These are phyloP conservation scores for Scaptomyza graminum DNA, from an alignment of 1,140 invertebrate genomes.

Conservation along the genomic window DNA sequence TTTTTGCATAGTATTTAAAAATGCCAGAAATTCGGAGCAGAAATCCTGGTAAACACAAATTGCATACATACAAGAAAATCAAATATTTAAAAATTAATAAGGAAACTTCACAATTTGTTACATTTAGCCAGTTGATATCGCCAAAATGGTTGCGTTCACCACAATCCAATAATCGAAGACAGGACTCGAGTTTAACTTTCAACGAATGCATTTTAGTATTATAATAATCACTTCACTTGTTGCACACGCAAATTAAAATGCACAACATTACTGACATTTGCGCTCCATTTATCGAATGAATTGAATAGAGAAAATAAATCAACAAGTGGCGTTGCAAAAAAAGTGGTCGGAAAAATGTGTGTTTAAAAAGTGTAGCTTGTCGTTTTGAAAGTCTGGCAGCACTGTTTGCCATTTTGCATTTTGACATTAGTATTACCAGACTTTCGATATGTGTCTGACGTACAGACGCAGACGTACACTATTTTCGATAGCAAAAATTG, in stretches of 20 bases:
- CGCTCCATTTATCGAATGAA: no score
- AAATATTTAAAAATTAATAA: no score
- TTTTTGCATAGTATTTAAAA: constrained; percentile 54
- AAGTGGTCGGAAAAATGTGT: not conserved
- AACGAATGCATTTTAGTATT: constrained; percentile 46
- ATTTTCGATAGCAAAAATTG: constrained; percentile 70
- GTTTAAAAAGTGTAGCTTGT: constrained; percentile 62
- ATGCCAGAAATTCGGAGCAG: constrained; percentile 67
- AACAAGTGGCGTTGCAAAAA: no score
- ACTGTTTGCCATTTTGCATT: constrained; percentile 8
- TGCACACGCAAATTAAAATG: constrained; percentile 30
- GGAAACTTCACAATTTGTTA: not conserved
- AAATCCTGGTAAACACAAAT: constrained; percentile 53
- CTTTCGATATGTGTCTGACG: constrained; percentile 41
- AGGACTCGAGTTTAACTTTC: constrained; percentile 46
- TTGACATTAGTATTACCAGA: constrained; percentile 52
- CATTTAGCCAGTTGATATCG: constrained; percentile 61
- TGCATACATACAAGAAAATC: constrained; percentile 9
- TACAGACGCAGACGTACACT: constrained; percentile 57
- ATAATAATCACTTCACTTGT: constrained; percentile 27
- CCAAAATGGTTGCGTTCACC: not conserved
- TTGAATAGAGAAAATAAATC: no score
- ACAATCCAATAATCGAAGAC: constrained; percentile 37
- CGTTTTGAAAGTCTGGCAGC: constrained; percentile 21
- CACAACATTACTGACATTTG: constrained; percentile 21